Conservation (phyloP, 2,888 invertebrate genomes). For the Omphaloscelis lunosa region DNA sequence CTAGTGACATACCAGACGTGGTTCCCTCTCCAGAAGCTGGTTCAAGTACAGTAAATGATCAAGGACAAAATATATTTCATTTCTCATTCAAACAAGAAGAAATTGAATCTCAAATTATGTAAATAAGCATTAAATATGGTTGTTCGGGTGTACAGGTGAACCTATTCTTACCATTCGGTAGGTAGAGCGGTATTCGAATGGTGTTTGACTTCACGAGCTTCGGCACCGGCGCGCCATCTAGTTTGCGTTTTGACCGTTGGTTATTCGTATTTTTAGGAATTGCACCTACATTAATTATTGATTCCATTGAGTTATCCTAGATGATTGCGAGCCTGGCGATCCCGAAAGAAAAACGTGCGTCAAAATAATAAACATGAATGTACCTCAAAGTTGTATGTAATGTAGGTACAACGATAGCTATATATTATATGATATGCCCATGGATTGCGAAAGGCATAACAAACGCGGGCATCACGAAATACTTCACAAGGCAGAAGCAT, state of each 20-base stretch:
- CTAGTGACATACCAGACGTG: slow-evolving; percentile 22
- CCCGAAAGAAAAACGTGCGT: neutral
- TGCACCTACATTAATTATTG: neutral
- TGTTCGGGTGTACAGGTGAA: neutral
- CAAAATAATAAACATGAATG: neutral
- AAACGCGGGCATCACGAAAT: neutral
- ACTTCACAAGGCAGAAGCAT: neutral
- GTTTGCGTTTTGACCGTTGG: neutral
- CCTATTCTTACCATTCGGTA: neutral
- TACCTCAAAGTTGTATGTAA: neutral
- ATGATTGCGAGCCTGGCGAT: neutral
- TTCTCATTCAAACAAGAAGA: slow-evolving; percentile 19
- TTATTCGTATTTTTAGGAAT: neutral
- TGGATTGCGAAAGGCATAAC: neutral
- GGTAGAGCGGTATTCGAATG: too few relatives aligned
- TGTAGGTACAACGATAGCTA: neutral
- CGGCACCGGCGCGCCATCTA: neutral
- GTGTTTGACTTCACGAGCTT: neutral
- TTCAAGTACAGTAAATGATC: slow-evolving; percentile 3
- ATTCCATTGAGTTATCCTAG: neutral
- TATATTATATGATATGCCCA: too few relatives aligned
- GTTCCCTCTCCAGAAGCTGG: slow-evolving; percentile 31
- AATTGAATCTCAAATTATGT: neutral
- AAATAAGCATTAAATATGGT: neutral
- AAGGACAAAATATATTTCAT: slow-evolving; percentile 9